Conservation (phyloP, 35 echinoderm and acorn worm species). For the Acanthaster planci region DNA sequence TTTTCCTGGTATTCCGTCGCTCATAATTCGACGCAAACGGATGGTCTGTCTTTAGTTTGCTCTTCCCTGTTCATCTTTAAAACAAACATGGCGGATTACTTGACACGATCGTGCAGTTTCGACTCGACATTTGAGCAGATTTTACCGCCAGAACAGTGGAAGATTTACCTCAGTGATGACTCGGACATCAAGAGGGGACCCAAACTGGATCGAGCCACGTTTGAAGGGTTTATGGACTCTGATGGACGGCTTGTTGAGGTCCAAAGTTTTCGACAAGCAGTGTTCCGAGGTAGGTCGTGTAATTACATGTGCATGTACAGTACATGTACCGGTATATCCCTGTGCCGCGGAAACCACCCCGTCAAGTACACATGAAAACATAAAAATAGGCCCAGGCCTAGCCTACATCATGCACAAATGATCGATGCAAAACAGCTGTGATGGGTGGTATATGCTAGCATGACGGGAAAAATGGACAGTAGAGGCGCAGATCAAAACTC, state of each 20-base stretch:
- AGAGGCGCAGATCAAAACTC: too few species aligned
- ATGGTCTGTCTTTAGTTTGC: not conserved
- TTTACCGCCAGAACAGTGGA: constrained; percentile 46
- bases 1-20: not conserved
- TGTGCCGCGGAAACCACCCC: not conserved
- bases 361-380: not conserved
- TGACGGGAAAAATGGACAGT: too few species aligned
- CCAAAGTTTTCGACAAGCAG: constrained; percentile 81
- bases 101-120: constrained; percentile 83
- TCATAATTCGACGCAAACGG: too few species aligned
- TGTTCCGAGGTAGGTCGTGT: constrained; percentile 75
- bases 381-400: not conserved
- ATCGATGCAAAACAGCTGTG: too few species aligned
- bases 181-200: constrained; percentile 52
- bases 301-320: too few species aligned
- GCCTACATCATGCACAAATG: too few species aligned
- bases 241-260: constrained; percentile 91
- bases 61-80: too few species aligned
- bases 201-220: constrained; percentile 66
- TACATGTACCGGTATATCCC: not conserved
- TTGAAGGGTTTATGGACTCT: constrained; percentile 80
- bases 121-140: constrained; percentile 91
- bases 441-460: too few species aligned
- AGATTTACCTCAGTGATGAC: constrained; percentile 46
- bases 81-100: constrained; percentile 33